These are phyloP conservation scores for Phaedon cochleariae DNA, from an alignment of 2,888 invertebrate genomes.

Conservation along the genomic window DNA sequence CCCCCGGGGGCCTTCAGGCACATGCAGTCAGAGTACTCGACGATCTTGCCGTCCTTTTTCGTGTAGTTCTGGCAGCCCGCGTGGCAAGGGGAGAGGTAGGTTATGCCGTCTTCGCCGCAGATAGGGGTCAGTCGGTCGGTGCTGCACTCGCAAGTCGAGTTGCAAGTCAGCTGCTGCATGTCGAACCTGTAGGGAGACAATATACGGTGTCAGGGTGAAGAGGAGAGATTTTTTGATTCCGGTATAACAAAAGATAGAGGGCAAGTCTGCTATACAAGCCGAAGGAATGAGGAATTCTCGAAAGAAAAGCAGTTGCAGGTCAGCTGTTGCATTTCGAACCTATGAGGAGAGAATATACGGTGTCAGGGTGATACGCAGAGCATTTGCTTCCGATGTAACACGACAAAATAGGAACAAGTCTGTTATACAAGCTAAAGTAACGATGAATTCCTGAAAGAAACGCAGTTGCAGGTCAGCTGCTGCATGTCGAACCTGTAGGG, in stretches of 20 bases:
- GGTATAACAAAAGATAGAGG: neutral
- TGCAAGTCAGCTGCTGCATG: slow-evolving; percentile 66
- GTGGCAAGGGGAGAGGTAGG: slow-evolving; percentile 89
- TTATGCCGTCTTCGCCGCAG: slow-evolving; percentile 82
- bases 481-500: no score
- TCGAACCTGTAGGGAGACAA: slow-evolving; percentile 53
- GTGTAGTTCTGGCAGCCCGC: slow-evolving; percentile 81
- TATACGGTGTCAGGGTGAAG: neutral
- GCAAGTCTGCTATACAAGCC: no score
- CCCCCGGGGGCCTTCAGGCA: slow-evolving; percentile 57
- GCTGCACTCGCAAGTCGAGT: slow-evolving; percentile 76
- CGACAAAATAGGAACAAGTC: no score
- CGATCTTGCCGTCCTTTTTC: slow-evolving; percentile 67
- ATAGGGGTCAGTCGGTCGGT: slow-evolving; percentile 82
- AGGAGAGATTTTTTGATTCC: no score
- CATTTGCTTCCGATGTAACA: no score
- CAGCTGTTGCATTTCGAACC: neutral
- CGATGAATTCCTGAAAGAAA: no score
- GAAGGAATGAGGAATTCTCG: no score
- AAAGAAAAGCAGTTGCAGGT: no score
- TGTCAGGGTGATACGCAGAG: no score
- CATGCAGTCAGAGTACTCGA: slow-evolving; percentile 65
- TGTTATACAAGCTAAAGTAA: no score
- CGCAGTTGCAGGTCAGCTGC: no score
- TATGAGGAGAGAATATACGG: no score